phyloP scores from a whole-genome alignment of 2,888 invertebrate genomes.

The Lacanobia oleracea region DNA sequence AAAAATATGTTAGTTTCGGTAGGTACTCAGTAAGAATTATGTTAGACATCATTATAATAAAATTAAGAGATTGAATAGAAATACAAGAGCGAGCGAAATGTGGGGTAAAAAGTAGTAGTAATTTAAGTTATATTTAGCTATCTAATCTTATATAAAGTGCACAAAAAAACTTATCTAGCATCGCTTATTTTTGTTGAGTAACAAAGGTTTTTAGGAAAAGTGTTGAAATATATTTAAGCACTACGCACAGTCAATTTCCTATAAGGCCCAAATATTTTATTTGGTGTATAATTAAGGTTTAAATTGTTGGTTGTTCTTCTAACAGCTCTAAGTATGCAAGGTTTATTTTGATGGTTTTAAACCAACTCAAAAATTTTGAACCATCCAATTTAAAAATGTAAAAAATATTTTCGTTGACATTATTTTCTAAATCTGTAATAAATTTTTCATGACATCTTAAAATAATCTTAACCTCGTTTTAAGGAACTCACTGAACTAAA shows the following conservation, averaged over 20 bases:
- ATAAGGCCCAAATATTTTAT: neutral
- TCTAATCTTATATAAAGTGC: constrained; percentile 26
- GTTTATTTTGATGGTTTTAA: neutral
- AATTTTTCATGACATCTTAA: constrained; percentile 1
- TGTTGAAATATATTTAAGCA: neutral
- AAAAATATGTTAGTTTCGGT: neutral
- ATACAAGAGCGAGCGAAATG: constrained; percentile 23
- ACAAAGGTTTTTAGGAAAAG: neutral
- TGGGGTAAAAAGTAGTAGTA: constrained; percentile 33
- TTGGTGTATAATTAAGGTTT: neutral
- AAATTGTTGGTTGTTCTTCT: constrained; percentile 3
- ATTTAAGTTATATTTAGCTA: constrained; percentile 2
- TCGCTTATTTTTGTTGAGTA: constrained; percentile 12
- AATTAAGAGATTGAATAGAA: constrained; percentile 10
- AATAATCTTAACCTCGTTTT: neutral
- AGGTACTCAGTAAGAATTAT: constrained; percentile 14
- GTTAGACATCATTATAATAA: neutral
- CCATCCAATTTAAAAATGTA: neutral
- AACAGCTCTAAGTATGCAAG: neutral
- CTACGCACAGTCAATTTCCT: neutral
- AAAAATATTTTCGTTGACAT: constrained; percentile 6
- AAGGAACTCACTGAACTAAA: neutral
- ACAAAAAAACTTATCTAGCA: constrained; percentile 40
- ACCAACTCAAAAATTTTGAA: too few relatives aligned
- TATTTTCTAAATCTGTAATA: constrained; percentile 10